phyloP scores from a whole-genome alignment of 1,140 invertebrate genomes.

The Aphaenogaster rudis region DNA sequence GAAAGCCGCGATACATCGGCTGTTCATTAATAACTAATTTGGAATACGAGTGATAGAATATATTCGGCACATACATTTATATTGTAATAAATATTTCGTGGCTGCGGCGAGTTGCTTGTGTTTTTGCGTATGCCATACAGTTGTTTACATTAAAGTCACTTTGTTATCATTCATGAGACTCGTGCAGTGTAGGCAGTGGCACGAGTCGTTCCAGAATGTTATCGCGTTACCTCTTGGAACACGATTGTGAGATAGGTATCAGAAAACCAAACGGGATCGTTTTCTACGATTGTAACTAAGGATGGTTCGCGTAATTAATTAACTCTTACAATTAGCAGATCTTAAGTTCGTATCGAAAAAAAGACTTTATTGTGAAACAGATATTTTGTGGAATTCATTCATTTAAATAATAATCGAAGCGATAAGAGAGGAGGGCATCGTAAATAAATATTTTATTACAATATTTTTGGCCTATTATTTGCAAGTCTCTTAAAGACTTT shows the following conservation, averaged over 20 bases:
- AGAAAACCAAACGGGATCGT: not conserved
- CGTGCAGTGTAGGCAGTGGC: not conserved
- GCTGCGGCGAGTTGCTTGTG: not conserved
- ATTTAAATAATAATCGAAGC: not conserved
- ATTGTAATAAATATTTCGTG: slow-evolving; percentile 5
- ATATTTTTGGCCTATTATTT: not conserved
- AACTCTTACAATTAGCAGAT: not conserved
- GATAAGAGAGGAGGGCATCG: not conserved
- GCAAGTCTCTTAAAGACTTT: not conserved
- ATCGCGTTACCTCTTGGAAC: not conserved
- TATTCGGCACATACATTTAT: not conserved
- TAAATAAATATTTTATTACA: not conserved
- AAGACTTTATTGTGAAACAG: slow-evolving; percentile 1
- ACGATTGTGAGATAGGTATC: not conserved
- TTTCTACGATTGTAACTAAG: not conserved
- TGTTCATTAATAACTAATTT: slow-evolving; percentile 13
- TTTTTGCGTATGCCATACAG: not conserved
- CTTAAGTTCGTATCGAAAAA: not conserved
- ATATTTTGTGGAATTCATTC: not conserved
- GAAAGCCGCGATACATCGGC: not conserved
- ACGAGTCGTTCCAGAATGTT: not conserved
- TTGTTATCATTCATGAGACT: slow-evolving; percentile 13
- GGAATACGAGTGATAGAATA: slow-evolving; percentile 1
- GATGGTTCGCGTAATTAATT: not conserved
- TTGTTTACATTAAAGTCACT: slow-evolving; percentile 11